Percentiles rank a stretch among this genome's conserved stretches.
These are phyloP conservation scores for Platycheirus albimanus DNA, from an alignment of 2,888 invertebrate species.

Conservation along the genomic window DNA sequence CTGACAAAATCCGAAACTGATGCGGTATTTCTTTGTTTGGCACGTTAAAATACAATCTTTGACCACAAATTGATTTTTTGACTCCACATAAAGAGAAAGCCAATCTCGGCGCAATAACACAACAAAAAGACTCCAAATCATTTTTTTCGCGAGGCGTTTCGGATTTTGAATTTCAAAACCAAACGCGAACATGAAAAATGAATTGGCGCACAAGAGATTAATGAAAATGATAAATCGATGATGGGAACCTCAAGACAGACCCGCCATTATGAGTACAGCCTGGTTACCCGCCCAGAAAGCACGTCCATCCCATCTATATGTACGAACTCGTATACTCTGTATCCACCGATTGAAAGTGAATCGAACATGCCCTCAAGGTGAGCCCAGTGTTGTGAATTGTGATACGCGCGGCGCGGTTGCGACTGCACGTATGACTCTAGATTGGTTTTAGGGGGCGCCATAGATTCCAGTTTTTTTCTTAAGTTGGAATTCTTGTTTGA, in stretches of 20 bases:
- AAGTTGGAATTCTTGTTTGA: conserved; percentile 52
- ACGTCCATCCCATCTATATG: background rate
- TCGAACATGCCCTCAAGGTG: conserved; percentile 68
- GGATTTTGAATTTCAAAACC: conserved; percentile 24
- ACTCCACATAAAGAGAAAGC: conserved; percentile 46
- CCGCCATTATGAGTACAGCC: background rate
- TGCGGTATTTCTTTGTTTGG: conserved; percentile 29
- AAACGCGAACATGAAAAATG: conserved; percentile 6
- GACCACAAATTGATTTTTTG: conserved; percentile 41
- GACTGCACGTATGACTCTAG: conserved; percentile 24
- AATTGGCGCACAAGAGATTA: conserved; percentile 39
- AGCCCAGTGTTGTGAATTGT: conserved; percentile 3
- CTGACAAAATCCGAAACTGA: conserved; percentile 12
- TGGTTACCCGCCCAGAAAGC: background rate
- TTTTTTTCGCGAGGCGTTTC: conserved; percentile 31
- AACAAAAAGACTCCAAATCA: background rate
- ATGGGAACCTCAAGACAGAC: conserved; percentile 42
- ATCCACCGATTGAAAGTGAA: conserved; percentile 67
- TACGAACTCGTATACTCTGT: background rate
- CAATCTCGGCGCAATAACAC: conserved; percentile 18
- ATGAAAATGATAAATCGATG: conserved; percentile 61
- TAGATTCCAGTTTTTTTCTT: conserved; percentile 53
- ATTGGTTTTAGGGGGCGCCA: conserved; percentile 41
- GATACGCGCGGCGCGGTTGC: no score
- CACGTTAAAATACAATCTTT: conserved; percentile 46